Conservation (phyloP, 2,113 vertebrate genomes). For the Panthera tigris region DNA sequence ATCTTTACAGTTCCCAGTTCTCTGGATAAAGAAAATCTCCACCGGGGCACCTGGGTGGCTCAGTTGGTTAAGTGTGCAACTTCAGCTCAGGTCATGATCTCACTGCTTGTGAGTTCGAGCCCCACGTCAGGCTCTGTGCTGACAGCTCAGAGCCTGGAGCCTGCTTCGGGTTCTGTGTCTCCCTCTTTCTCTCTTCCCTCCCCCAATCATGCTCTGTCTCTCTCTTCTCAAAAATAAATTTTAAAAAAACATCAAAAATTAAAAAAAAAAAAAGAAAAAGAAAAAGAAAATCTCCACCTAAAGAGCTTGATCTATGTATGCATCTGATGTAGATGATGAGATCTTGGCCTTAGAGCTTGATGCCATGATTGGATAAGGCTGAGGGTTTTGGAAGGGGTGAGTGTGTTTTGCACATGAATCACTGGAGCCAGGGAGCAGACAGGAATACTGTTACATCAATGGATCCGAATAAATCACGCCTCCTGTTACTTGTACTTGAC, state of each 20-base stretch:
- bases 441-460: not conserved
- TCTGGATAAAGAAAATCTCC: not conserved
- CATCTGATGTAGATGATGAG: not conserved
- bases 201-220: too few species aligned
- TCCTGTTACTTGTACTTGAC: not conserved
- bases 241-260: too few species aligned
- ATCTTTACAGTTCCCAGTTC: not conserved
- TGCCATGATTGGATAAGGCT: not conserved
- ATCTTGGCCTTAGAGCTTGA: not conserved
- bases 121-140: too few species aligned
- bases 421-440: not conserved
- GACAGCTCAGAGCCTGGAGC: too few species aligned
- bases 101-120: too few species aligned
- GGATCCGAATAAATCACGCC: not conserved
- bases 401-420: not conserved
- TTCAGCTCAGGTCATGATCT: too few species aligned
- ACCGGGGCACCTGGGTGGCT: too few species aligned
- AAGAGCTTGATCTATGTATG: not conserved
- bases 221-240: too few species aligned
- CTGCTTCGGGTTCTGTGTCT: too few species aligned
- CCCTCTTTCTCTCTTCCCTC: too few species aligned
- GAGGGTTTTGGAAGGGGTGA: not conserved
- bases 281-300: not conserved
- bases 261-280: too few species aligned
- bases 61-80: too few species aligned